Base-by-base conservation (phyloP, 2,888 invertebrate genomes). In the Andrena camellia region DNA sequence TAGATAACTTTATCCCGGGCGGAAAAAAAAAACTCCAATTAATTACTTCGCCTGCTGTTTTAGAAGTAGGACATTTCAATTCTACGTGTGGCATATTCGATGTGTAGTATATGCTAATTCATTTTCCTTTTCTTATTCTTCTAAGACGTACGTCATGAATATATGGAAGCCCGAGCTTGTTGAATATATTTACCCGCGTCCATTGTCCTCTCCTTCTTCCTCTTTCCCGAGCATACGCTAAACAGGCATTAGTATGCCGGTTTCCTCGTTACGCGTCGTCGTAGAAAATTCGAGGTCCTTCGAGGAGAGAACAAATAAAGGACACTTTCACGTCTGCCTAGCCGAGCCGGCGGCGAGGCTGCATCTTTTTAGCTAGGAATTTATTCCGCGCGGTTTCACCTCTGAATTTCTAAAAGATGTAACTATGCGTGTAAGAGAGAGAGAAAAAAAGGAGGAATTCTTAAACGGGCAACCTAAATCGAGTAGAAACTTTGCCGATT, bases 101-200 rank as follows among this genome's bases (percentile, higher is more conserved):
- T 20, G 29, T 63, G 64, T 67, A 87, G 87, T 77, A 83, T 60
- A 86, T 81, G 83, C 78, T 85, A 87, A 86, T 86, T 64, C 71
- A 81, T 67, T 74, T 81, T 75, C 74, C 35, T 78, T 52, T 79
- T 67, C 23, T 67, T 57, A n/a, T 13, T n/a, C 4, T 2, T n/a
- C 54, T 75, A 76, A 80, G 69, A 77, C 29, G 50, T 57, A 26
- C 42, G 72, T 83, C 85, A 87, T 86, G 83, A 87, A 87, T 86
- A 87, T 76, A 85, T 87, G 78, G 74, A 83, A 80, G 60, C 60
- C 52, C 20, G 29, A 78, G 59, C 78, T 80, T 52, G 60, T 60
- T 71, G 79, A 81, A 86, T 86, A 86, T 86, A 81, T 79, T 78
- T 86, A 83, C 23, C 42, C 33, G 60, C 8, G 59, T 13, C 79